These are phyloP conservation scores for Gnathonemus echidnorhynchus DNA, from an alignment of 2,113 vertebrate species.

Conservation along the genomic window DNA sequence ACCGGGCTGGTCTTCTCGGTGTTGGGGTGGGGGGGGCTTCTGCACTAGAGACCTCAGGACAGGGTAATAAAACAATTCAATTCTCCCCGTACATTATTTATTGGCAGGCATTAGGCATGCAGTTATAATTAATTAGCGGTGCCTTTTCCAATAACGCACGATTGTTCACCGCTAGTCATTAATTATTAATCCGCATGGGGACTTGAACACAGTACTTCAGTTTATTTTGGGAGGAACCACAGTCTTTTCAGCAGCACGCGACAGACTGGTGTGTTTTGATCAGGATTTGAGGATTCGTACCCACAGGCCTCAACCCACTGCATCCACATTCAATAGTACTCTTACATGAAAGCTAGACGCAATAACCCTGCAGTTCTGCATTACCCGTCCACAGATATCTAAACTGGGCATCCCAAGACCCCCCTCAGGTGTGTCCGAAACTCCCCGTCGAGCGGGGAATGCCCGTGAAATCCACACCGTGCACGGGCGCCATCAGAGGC, in stretches of 20 bases:
- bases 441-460: neutral
- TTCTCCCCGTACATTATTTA: neutral
- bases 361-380: neutral
- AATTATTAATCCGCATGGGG: neutral
- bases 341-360: neutral
- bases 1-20: no score
- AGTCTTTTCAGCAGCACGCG: neutral
- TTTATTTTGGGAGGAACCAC: neutral
- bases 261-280: neutral
- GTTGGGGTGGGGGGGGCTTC: neutral
- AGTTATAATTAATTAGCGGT: constrained; percentile 14
- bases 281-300: neutral
- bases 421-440: neutral
- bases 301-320: neutral
- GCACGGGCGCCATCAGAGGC: neutral
- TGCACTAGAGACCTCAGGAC: neutral
- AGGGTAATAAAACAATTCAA: neutral
- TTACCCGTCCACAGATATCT: neutral
- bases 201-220: neutral
- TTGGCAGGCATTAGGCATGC: neutral
- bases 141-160: constrained; percentile 9
- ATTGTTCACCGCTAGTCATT: neutral
- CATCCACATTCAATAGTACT: neutral
- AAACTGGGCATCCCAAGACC: neutral
- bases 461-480: neutral